Evolutionary conservation across 1,140 invertebrate genomes (phyloP), one percentile per base, ranked within the genome.

Genomic region (Copidosoma floridanum): DNA sequence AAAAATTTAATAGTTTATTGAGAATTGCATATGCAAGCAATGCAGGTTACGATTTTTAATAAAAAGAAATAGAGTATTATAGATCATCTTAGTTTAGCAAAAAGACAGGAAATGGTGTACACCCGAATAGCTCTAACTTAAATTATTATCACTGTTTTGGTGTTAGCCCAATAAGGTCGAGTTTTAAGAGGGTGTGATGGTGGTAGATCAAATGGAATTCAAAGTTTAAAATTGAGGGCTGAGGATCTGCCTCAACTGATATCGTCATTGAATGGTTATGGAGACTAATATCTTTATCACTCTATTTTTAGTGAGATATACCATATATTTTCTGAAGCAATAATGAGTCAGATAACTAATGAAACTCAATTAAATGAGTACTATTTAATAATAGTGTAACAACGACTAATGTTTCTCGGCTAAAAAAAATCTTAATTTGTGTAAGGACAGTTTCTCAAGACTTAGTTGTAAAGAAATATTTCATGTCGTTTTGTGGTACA

Each of bases 401-500:
- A 57, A 52, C 57, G 12, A 40, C 61, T 8, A 57, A 61, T 24
- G 14, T 60, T 2, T 48, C 57, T 8, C 38, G 41, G 53, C 47
- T 40, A 41, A 53, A 65, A 53, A 52, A 63, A 47, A 40, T 65
- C n/a, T 65, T 52, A n/a, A n/a, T n/a, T n/a, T n/a, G n/a, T n/a
- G n/a, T n/a, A n/a, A n/a, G n/a, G n/a, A n/a, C n/a, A n/a, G 52
- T 63, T 40, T 57, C 26, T 8, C 47, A 57, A 27, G 37, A 63
- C 61, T 61, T 66, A 18, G 38, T 21, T 20, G 21, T 58, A 27
- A 37, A 46, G 5, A 59, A 66, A 51, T 64, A 41, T 48, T 69
- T 68, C 43, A 64, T 69, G 20, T 64, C 57, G 21, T 57, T 67
- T 65, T 52, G 27, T 51, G 29, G 57, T 43, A 57, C 27, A 37